Evolutionary conservation across 2,113 vertebrate species (phyloP).

Genomic region (Odocoileus hemionus): DNA sequence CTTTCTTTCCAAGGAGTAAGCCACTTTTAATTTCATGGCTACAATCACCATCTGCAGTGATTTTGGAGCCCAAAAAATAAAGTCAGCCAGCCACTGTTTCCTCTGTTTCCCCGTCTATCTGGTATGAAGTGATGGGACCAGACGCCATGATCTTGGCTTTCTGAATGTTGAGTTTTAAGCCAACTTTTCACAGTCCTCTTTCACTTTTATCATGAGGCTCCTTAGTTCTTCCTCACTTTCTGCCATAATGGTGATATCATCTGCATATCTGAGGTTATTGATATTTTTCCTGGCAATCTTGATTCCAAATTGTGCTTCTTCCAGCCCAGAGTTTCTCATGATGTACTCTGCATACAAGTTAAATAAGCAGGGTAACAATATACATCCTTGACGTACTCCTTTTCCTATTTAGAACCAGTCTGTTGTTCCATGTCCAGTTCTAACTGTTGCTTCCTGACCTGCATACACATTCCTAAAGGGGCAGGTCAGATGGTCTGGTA

Average conservation of each 20-base stretch:
- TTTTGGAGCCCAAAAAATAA: background rate
- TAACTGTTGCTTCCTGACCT: no score
- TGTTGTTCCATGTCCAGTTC: no score
- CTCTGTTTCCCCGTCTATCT: background rate
- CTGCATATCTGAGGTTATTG: background rate
- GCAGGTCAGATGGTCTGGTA: no score
- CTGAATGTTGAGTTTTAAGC: background rate
- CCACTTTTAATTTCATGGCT: background rate
- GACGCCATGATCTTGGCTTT: background rate
- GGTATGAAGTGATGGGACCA: background rate
- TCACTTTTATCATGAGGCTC: background rate
- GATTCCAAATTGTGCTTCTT: background rate
- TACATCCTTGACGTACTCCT: no score
- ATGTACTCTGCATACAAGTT: no score
- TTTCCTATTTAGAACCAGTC: no score
- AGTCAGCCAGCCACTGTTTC: background rate
- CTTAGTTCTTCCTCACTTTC: background rate
- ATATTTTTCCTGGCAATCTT: background rate
- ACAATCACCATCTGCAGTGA: background rate
- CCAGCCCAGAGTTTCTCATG: background rate
- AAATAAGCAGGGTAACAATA: no score
- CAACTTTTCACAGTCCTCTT: background rate
- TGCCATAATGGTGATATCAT: background rate
- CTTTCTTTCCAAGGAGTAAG: background rate
- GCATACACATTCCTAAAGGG: rapidly evolving